Conservation (phyloP, 2,797 vertebrate genomes). For the Sphenodon punctatus region DNA sequence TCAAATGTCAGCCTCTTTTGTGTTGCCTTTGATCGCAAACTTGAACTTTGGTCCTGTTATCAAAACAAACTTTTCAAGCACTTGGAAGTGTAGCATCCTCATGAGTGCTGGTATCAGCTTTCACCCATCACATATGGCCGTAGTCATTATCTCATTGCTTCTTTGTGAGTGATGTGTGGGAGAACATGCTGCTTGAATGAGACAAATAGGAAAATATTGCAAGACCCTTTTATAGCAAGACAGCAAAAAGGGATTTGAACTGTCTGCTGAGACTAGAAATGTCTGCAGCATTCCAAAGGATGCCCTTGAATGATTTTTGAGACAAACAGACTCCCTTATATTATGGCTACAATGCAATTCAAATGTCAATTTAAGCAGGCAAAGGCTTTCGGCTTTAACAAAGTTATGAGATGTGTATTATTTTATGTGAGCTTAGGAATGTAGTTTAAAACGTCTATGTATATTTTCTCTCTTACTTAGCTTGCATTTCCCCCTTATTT, state of each 20-base stretch:
- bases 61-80: slow-evolving; percentile 47
- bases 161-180: background rate
- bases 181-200: slow-evolving; percentile 19
- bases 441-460: no score
- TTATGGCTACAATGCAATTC: background rate
- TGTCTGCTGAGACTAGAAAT: slow-evolving; percentile 36
- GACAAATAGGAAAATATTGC: slow-evolving; percentile 36
- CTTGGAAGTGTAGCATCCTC: slow-evolving; percentile 45
- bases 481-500: background rate
- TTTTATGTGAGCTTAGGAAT: no score
- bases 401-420: background rate
- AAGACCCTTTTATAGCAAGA: slow-evolving; percentile 12
- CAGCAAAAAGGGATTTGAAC: background rate
- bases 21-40: slow-evolving; percentile 24
- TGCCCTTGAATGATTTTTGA: slow-evolving; percentile 44
- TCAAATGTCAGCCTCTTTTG: slow-evolving; percentile 17
- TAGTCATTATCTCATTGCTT: slow-evolving; percentile 18
- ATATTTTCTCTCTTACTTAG: no score
- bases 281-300: slow-evolving; percentile 13
- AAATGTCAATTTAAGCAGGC: slow-evolving; percentile 24
- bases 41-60: slow-evolving; percentile 49
- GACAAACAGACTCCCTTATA: slow-evolving; percentile 18
- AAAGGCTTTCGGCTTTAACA: background rate
- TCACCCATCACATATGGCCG: slow-evolving; percentile 4
- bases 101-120: slow-evolving; percentile 49